A percentile compares a stretch with the other conserved stretches of the same genome.
Evolutionary conservation across 92 coral and sea anemone genomes (phyloP).

Genomic region (Pocillopora grandis): DNA sequence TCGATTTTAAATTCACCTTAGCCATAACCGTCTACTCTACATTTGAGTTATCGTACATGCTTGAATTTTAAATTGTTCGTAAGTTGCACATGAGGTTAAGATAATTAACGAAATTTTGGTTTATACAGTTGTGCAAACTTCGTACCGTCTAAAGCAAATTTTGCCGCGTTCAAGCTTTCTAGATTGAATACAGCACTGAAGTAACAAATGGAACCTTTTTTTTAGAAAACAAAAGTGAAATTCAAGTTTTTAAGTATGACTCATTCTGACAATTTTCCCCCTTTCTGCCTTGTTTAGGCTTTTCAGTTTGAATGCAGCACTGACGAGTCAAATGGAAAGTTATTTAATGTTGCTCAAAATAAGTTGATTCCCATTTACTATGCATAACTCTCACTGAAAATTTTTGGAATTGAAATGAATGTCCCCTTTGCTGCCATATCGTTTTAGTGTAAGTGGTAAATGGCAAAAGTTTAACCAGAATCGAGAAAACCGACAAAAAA

Average conservation of each 20-base stretch:
- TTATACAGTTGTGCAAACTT: constrained; percentile 22
- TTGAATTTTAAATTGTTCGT: neutral
- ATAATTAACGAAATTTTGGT: neutral
- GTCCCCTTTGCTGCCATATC: neutral
- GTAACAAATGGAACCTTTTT: neutral
- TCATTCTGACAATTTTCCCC: neutral
- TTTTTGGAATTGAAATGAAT: no score
- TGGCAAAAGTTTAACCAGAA: neutral
- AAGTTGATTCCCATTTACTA: no score
- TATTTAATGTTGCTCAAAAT: no score
- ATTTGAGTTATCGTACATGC: no score
- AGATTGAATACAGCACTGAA: neutral
- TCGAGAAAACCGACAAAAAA: neutral
- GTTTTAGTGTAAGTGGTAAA: neutral
- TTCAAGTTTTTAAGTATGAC: neutral
- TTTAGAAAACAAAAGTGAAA: neutral
- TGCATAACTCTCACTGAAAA: no score
- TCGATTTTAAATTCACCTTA: no score
- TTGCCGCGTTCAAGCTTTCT: constrained; percentile 8
- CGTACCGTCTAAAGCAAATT: constrained; percentile 31
- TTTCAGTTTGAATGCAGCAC: no score
- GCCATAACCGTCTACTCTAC: neutral
- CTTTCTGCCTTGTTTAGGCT: neutral
- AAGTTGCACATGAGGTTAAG: neutral
- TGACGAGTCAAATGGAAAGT: no score